A percentile compares a stretch with the other conserved stretches of the same genome.
Evolutionary conservation across 2,113 vertebrate genomes (phyloP).

Genomic region (Pseudorasbora parva): DNA sequence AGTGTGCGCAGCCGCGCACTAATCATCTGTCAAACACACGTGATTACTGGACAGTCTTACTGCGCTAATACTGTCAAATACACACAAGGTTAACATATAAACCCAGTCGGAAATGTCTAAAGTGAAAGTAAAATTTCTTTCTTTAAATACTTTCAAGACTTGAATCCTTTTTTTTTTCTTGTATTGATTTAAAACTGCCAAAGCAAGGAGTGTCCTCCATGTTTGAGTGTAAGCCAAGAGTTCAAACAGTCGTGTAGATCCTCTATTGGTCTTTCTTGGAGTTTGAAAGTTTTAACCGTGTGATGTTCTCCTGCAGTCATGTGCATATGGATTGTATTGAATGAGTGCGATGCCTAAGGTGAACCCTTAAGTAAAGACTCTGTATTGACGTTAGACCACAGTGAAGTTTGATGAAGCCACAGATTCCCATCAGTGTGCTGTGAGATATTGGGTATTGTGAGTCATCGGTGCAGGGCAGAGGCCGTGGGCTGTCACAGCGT

Average conservation of each 20-base stretch:
- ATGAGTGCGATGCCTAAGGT: neutral
- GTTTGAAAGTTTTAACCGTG: neutral
- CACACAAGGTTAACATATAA: no score
- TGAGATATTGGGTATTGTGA: conserved; percentile 14
- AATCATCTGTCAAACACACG: no score
- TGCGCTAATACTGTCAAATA: no score
- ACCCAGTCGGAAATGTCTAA: no score
- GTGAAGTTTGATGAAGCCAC: neutral
- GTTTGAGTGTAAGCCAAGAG: neutral
- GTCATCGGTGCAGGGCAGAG: conserved; percentile 17
- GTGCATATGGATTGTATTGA: neutral
- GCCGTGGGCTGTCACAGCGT: neutral
- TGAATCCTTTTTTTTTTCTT: neutral
- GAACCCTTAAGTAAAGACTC: neutral
- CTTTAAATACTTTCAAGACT: no score
- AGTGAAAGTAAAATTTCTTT: no score
- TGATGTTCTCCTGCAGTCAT: neutral
- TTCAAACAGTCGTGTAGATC: neutral
- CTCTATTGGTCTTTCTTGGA: no score
- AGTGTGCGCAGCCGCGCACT: no score
- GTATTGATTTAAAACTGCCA: neutral
- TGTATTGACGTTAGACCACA: neutral
- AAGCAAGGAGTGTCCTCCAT: neutral
- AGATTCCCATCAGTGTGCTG: neutral
- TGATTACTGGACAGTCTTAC: no score